phyloP scores from a whole-genome alignment of 2,113 vertebrate genomes.

The Morone chrysops region DNA sequence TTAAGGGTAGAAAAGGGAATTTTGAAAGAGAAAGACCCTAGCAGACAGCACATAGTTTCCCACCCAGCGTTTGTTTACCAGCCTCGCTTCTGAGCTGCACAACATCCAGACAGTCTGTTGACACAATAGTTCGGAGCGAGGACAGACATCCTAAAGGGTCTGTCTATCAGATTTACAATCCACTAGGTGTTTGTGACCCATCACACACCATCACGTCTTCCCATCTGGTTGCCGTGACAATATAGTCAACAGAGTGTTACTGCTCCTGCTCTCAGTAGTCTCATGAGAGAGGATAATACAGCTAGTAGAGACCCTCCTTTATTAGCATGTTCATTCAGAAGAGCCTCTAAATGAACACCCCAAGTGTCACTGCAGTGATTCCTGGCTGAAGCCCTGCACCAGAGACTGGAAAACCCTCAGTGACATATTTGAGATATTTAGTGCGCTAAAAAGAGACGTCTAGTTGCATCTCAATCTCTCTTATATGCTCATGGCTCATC shows the following conservation, averaged over 20 bases:
- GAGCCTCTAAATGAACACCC: conserved; percentile 14
- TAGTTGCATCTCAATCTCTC: conserved; percentile 52
- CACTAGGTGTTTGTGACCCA: neutral
- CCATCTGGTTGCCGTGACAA: conserved; percentile 34
- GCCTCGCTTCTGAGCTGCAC: neutral
- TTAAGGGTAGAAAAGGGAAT: neutral
- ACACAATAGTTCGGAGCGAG: conserved; percentile 7
- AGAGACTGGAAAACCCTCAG: conserved; percentile 10
- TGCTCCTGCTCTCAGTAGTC: conserved; percentile 11
- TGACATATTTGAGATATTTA: conserved; percentile 64
- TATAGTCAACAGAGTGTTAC: conserved; percentile 14
- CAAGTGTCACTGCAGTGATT: conserved; percentile 31
- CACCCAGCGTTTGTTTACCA: conserved; percentile 35
- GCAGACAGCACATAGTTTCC: neutral
- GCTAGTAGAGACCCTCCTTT: conserved; percentile 14
- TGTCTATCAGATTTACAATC: conserved; percentile 2
- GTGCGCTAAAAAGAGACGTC: conserved; percentile 29
- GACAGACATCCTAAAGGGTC: no score
- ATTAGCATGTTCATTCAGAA: conserved; percentile 32
- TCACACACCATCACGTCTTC: neutral
- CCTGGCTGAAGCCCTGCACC: neutral
- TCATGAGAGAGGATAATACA: conserved; percentile 16
- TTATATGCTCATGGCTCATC: conserved; percentile 35
- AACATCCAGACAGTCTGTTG: conserved; percentile 32
- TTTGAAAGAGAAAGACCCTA: conserved; percentile 1